Evolutionary conservation across 2,797 vertebrate species (phyloP).

Genomic region (Simalia tracyae): DNA sequence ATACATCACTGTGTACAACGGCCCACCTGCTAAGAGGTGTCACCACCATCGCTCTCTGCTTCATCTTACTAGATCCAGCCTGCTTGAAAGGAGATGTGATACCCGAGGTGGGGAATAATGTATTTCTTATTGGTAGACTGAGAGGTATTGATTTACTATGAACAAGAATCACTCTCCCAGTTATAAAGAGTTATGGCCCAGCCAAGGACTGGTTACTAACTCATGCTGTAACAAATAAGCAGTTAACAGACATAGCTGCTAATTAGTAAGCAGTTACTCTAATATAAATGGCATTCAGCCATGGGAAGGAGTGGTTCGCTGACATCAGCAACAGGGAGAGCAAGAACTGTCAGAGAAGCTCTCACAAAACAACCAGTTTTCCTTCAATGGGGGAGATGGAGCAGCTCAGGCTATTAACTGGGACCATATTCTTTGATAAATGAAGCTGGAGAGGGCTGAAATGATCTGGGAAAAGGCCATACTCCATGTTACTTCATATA

Average conservation of each 20-base stretch:
- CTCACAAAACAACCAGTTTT: not conserved
- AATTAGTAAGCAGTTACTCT: slow-evolving; percentile 68
- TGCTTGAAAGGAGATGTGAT: not conserved
- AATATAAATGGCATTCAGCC: slow-evolving; percentile 46
- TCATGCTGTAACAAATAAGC: slow-evolving; percentile 62
- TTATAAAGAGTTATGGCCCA: slow-evolving; percentile 43
- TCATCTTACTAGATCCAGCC: not conserved
- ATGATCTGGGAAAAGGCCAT: not conserved
- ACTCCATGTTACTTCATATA: not conserved
- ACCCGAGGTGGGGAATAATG: not conserved
- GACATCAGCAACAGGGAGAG: not conserved
- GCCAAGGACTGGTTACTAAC: slow-evolving; percentile 59
- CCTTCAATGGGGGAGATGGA: accelerated
- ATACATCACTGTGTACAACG: slow-evolving; percentile 2
- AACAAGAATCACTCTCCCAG: slow-evolving; percentile 30
- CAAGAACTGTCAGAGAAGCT: not conserved
- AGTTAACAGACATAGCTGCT: slow-evolving; percentile 66
- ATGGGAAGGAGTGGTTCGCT: slow-evolving; percentile 30
- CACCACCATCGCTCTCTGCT: not conserved
- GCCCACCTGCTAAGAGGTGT: not conserved
- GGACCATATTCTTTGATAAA: not conserved
- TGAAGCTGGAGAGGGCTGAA: slow-evolving; percentile 3
- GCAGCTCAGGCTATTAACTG: not conserved
- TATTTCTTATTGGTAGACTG: slow-evolving; percentile 30
- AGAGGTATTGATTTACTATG: slow-evolving; percentile 33